Base-by-base conservation (phyloP, 2,888 invertebrate genomes). In the Pachymerium ferrugineum region DNA sequence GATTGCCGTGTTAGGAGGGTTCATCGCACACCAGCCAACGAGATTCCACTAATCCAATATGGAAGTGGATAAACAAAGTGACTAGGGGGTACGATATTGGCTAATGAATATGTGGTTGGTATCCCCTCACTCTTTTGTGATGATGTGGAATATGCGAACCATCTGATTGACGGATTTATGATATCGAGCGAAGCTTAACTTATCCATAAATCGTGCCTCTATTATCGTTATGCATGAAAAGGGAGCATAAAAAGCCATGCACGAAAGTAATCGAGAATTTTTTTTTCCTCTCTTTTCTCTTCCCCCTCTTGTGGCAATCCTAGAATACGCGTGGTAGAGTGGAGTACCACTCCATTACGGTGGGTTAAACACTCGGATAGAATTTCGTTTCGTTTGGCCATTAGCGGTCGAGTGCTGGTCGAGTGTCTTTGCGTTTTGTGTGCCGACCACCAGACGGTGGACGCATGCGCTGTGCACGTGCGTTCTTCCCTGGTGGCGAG, bases 151-250 rank as follows among this genome's bases (percentile, higher is more conserved):
- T 47, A 47, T 47, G 47, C 47, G 14, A 8, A 16, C 47, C 16
- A 47, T 4, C 47, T 47, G 47, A 47, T 47, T 47, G 47, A 47
- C 47, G 47, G 47, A 47, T 47, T 47, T 47, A 47, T 22, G 47
- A 47, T 16, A 47, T 47, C 47, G 47, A 47, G 47, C 47, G 47
- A 47, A 22, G 47, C 47, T 47, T 47, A 47, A 47, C 47, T 47
- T 47, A 47, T 47, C 47, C 47, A 47, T 47, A 47, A 47, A 47
- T 47, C 47, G 47, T 47, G 47, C 3, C 8, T 16, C 47, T 47
- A 47, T 47, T 47, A 47, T 47, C 47, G 47, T 47, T 47, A 47
- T 47, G 47, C 47, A 47, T 47, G 47, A 47, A 47, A 47, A 47
- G 47, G 16, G 47, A 47, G 47, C 47, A 47, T 47, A 47, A 47